Conservation (phyloP, 2,888 invertebrate genomes). For the Oxycera nigricornis region DNA sequence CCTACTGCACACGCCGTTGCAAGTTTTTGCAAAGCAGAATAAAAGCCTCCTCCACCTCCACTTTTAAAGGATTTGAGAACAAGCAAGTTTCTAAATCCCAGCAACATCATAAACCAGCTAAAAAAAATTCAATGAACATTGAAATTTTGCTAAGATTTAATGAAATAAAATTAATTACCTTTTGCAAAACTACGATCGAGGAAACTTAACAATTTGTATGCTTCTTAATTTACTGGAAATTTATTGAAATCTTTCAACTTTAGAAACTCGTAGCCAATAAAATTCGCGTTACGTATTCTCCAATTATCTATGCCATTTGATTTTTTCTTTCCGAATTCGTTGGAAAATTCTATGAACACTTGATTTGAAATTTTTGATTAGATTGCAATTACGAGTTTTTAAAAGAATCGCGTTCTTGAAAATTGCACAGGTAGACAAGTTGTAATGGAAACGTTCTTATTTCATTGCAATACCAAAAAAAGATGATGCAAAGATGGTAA, state of each 20-base stretch:
- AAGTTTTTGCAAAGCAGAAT: neutral
- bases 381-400: too few relatives aligned
- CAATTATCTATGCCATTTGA: conserved; percentile 10
- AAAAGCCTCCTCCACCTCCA: neutral
- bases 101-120: neutral
- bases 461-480: too few relatives aligned
- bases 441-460: too few relatives aligned
- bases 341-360: too few relatives aligned
- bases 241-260: neutral
- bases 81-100: neutral
- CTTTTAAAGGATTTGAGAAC: neutral
- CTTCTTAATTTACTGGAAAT: neutral
- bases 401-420: too few relatives aligned
- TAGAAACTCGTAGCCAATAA: neutral
- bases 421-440: too few relatives aligned
- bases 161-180: neutral
- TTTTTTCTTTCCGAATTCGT: too few relatives aligned
- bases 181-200: neutral
- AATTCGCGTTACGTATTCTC: neutral
- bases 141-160: neutral
- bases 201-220: neutral
- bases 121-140: neutral
- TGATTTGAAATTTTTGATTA: too few relatives aligned
- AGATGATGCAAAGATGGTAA: too few relatives aligned
- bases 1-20: neutral